Base-by-base conservation (phyloP, 92 coral and sea anemone species). In the Porites lobata region DNA sequence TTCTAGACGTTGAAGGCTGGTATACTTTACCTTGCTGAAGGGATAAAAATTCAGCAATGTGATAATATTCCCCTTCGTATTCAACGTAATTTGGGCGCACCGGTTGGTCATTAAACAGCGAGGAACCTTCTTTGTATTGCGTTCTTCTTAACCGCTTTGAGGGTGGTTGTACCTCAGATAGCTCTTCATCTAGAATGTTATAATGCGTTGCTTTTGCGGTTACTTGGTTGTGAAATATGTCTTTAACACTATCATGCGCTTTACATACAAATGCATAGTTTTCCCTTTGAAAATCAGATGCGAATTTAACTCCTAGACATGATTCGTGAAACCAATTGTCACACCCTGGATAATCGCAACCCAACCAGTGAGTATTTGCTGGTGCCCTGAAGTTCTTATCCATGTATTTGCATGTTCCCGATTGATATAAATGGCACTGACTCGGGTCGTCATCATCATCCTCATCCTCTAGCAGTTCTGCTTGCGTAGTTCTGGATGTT, bases 31-130 rank as follows among this genome's bases (percentile, higher is more conserved):
- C 70, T 65, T 65, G 70, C 7, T 65, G 70, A 65, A 65, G 29
- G 29, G 29, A 26, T 26, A 26, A 26, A 26, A 26, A 26, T 26
- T 26, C 29, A 26, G 29, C 29, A 18, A 67, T 86, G 43, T 86
- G 90, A n/a, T 76, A 77, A 56, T 65, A 85, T 38, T 85, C 73
- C 12, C 88, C 88, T 57, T 85, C 74, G 20, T 75, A 85, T 19
- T 18, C 61, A 0, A 75, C 82, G 69, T 85, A 85, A 57, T 59
- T 83, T 29, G 81, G 72, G 11, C 17, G 47, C 8, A 26, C 26
- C 7, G 71, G 13, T 47, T 72, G 77, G 9, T 43, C 63, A 51
- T 20, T 80, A 18, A 38, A 38, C 6, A 1, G 12, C 58, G 71
- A 62, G 18, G 67, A 32, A 14, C 61, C 20, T 26, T 11, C 63